Evolutionary conservation across 2,113 vertebrate genomes (phyloP).

Genomic region (Cavia porcellus): DNA sequence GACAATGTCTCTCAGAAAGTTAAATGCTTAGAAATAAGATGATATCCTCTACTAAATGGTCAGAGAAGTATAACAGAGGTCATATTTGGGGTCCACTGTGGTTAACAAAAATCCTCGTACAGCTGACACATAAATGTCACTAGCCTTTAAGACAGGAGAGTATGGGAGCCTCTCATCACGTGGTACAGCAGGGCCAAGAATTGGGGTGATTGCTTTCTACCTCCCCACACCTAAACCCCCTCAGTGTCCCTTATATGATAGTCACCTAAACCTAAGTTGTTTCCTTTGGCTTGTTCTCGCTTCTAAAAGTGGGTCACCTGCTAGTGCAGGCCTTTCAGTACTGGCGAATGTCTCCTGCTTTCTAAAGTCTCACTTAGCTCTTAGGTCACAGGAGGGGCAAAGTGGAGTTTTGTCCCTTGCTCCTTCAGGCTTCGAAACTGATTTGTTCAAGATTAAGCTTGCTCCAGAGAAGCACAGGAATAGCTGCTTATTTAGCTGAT

Average conservation of each 20-base stretch:
- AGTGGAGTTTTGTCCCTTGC: constrained; percentile 43
- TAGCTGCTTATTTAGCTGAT: constrained; percentile 17
- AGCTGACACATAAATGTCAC: background rate
- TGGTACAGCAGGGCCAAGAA: background rate
- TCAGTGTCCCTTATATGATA: background rate
- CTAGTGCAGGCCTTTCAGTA: constrained; percentile 39
- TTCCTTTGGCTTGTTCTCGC: constrained; percentile 48
- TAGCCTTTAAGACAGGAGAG: fast-evolving
- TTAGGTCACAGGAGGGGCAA: background rate
- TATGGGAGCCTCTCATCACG: background rate
- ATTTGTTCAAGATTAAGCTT: constrained; percentile 25
- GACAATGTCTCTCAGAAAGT: constrained; percentile 9
- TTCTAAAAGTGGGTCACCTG: constrained; percentile 76
- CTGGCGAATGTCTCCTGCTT: constrained; percentile 50
- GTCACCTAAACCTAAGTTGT: constrained; percentile 1
- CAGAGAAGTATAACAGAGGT: background rate
- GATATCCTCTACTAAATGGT: background rate
- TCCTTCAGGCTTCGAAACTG: constrained; percentile 34
- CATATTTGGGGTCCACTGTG: background rate
- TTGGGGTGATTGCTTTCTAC: background rate
- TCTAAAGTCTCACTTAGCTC: constrained; percentile 42
- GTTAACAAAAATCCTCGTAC: background rate
- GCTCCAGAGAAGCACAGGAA: background rate
- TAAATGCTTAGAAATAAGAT: constrained; percentile 67
- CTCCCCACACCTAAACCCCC: background rate